Evolutionary conservation across 2,888 invertebrate genomes (phyloP), one percentile per base, ranked within the genome.

Genomic region (Bellardia bayeri): DNA sequence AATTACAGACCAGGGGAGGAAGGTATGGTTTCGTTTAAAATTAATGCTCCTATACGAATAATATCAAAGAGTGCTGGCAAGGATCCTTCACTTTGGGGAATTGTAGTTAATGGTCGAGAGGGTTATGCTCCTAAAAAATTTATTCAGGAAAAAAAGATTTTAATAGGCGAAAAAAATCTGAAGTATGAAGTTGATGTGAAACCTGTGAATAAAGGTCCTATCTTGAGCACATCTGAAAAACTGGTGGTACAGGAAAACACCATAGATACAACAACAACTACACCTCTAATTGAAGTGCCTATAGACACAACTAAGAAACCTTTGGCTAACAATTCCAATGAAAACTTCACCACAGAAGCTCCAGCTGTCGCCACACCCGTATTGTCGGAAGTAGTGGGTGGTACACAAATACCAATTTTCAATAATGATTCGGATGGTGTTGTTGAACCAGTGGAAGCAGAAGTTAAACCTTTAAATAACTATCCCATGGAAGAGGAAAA

Each of bases 41-140:
- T 91, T 4, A 95, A 96, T 91, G 91, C 93, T 8, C 94, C 95
- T 0, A 95, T 96, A 11, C 94, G 93, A 68, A 94, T 97, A 88
- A 96, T 94, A 90, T 97, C 97, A 92, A 97, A 97, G 94, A 95
- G 95, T 89, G 96, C 96, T 91, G 97, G 96, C 3, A 90, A 23
- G 71, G 93, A 94, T 40, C 92, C 95, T 71, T 63, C 89, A 1
- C 74, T 92, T 3, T 97, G 97, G 96, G 97, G 95, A 88, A 96
- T 95, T 64, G 95, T 95, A 93, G 95, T 97, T 66, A 94, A 95
- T 88, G 96, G 96, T 45, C 95, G 95, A 91, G 92, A 95, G 84
- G 97, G 97, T 37, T 97, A 96, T 92, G 95, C 95, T 0, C 96
- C 95, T 37, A 93, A 94, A 76, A 91, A 90, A 0, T 94, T 95